A percentile compares a stretch with the other conserved stretches of the same genome.
Evolutionary conservation across 2,797 vertebrate species (phyloP).

Genomic region (Pogonophryne albipinna): DNA sequence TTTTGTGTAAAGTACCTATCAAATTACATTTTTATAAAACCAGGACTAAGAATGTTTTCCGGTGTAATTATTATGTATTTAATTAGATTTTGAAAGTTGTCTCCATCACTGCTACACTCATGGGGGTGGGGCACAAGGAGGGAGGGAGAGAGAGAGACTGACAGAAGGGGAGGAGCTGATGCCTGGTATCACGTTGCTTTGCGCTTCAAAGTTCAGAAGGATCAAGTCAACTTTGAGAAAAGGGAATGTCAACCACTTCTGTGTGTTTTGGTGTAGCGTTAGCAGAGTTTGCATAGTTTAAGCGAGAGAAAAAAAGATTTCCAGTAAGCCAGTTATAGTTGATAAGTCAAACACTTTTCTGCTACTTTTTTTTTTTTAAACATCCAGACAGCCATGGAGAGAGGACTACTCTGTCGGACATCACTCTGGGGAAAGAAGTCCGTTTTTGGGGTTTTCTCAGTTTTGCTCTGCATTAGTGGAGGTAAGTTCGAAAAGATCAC

Average conservation of each 20-base stretch:
- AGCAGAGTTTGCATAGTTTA: not conserved
- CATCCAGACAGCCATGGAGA: conserved; percentile 51
- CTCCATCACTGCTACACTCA: not conserved
- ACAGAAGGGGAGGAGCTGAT: conserved; percentile 38
- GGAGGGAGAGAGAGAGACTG: not conserved
- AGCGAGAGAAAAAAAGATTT: not conserved
- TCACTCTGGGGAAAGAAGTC: not conserved
- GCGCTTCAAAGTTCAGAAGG: conserved; percentile 13
- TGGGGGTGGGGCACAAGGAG: not conserved
- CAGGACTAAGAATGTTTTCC: too few relatives aligned
- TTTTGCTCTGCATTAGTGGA: conserved; percentile 49
- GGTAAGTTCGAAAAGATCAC: conserved; percentile 65
- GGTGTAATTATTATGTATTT: not conserved
- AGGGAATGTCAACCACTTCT: not conserved
- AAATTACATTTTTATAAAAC: too few relatives aligned
- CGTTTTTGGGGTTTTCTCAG: conserved; percentile 51
- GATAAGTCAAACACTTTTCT: not conserved
- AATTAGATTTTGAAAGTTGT: too few relatives aligned
- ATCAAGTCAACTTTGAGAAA: conserved; percentile 15
- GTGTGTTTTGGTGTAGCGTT: not conserved
- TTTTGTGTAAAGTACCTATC: too few relatives aligned
- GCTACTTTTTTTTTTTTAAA: not conserved
- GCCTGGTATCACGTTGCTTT: conserved; percentile 8
- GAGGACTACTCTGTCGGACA: conserved; percentile 25
- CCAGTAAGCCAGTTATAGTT: not conserved